Percentiles rank a stretch among this genome's conserved stretches.
Conservation (phyloP, 2,888 invertebrate genomes). For the Epsilonema sp. region DNA sequence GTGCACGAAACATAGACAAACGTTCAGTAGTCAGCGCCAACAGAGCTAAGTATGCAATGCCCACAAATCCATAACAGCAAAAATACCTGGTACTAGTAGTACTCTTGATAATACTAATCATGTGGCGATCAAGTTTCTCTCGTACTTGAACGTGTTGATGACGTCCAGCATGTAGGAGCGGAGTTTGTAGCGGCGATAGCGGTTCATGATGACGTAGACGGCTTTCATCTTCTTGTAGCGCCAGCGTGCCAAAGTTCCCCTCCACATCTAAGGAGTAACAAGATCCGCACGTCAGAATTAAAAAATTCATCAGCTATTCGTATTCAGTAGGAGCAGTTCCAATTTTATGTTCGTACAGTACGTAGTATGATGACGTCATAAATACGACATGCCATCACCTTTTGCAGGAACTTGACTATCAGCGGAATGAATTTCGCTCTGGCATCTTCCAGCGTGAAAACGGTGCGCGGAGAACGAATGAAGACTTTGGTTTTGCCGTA, state of each 20-base stretch:
- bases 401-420: slow-evolving; percentile 77
- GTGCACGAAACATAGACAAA: background rate
- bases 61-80: too few relatives aligned
- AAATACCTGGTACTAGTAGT: too few relatives aligned
- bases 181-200: slow-evolving; percentile 57
- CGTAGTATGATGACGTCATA: too few relatives aligned
- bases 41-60: too few relatives aligned
- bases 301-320: slow-evolving; percentile 2
- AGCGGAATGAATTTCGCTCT: slow-evolving; percentile 69
- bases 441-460: slow-evolving; percentile 67
- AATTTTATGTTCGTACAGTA: slow-evolving; percentile 1
- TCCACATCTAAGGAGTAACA: slow-evolving; percentile 44
- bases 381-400: slow-evolving; percentile 36
- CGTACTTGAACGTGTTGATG: slow-evolving; percentile 41
- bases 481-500: slow-evolving; percentile 90
- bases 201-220: slow-evolving; percentile 53
- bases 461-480: slow-evolving; percentile 69
- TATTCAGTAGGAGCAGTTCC: slow-evolving; percentile 1
- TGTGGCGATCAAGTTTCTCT: too few relatives aligned
- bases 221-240: slow-evolving; percentile 68
- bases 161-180: slow-evolving; percentile 48
- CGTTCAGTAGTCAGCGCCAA: too few relatives aligned
- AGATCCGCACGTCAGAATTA: too few relatives aligned
- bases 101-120: too few relatives aligned
- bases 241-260: slow-evolving; percentile 56